Evolutionary conservation across 2,888 invertebrate species (phyloP), one percentile per base, ranked within the genome.

Genomic region (Cylindroiulus punctatus): DNA sequence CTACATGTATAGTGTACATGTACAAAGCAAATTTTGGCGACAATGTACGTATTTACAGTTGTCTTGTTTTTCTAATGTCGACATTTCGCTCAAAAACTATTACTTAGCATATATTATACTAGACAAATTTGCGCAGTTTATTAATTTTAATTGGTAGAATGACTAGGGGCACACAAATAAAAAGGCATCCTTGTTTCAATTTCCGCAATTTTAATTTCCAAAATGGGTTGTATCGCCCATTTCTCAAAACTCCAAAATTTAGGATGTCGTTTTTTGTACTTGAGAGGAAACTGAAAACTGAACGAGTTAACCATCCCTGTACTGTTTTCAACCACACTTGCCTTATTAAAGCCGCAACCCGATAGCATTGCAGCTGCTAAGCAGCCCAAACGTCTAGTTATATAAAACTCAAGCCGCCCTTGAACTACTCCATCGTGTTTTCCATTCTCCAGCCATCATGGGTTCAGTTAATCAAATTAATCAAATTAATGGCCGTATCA

Each of bases 341-440:
- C n/a, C 57, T n/a, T n/a, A 57, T 57, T 57, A 57, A 57, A n/a
- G 57, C 57, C n/a, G 57, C n/a, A 57, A 57, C n/a, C 19, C 57
- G 57, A 57, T 57, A 57, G n/a, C 22, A 47, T n/a, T n/a, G n/a
- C 40, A 40, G 8, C 40, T 8, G 40, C 40, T 40, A 8, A 40
- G 8, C 57, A 57, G n/a, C 57, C 57, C 57, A 57, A 57, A 57
- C n/a, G 57, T 57, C 57, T 57, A n/a, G 57, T 57, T 57, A 57
- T 57, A 57, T 57, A 57, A 57, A 57, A 57, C n/a, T 17, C n/a
- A n/a, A 65, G 26, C 26, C 65, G 65, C 65, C 65, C 65, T 65
- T 65, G 65, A 65, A 65, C 65, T 65, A 65, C 65, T 65, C 65
- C 65, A 65, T 57, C 57, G 57, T 65, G 65, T 65, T 57, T 57